Evolutionary conservation across 2,888 invertebrate species (phyloP).

Genomic region (Enchytraeus crypticus): DNA sequence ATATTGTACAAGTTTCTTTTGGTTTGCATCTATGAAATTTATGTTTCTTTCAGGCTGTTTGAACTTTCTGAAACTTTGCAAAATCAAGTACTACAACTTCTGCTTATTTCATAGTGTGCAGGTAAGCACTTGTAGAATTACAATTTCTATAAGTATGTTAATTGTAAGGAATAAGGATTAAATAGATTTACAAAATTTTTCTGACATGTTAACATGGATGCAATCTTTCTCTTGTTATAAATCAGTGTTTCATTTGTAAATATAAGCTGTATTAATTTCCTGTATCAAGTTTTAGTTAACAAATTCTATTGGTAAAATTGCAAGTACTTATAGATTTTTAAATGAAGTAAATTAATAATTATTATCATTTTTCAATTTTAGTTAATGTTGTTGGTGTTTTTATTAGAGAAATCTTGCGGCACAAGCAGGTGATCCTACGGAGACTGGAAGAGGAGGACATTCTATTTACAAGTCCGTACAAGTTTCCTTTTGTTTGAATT

Average conservation of each 20-base stretch:
- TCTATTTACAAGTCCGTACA: conserved; percentile 66
- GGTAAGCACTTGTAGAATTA: conserved; percentile 33
- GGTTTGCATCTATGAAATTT: not conserved
- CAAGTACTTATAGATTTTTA: not conserved
- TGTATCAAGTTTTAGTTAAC: too few relatives aligned
- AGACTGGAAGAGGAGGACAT: conserved; percentile 80
- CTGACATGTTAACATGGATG: too few relatives aligned
- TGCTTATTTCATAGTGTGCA: conserved; percentile 87
- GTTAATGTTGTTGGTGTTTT: too few relatives aligned
- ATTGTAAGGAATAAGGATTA: not conserved
- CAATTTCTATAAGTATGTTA: not conserved
- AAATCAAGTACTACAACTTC: conserved; percentile 94
- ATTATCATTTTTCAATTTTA: too few relatives aligned
- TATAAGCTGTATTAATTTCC: too few relatives aligned
- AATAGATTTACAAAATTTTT: too few relatives aligned
- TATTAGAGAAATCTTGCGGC: conserved; percentile 76
- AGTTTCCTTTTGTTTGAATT: too few relatives aligned
- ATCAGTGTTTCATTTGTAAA: too few relatives aligned
- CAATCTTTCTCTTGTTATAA: too few relatives aligned
- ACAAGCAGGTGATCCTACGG: conserved; percentile 92
- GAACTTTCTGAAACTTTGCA: conserved; percentile 94
- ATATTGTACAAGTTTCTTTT: too few relatives aligned
- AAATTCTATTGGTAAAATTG: too few relatives aligned
- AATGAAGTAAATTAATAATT: not conserved
- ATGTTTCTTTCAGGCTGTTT: conserved; percentile 59